Evolutionary conservation across 2,888 invertebrate species (phyloP).

Genomic region (Macropis europaea): DNA sequence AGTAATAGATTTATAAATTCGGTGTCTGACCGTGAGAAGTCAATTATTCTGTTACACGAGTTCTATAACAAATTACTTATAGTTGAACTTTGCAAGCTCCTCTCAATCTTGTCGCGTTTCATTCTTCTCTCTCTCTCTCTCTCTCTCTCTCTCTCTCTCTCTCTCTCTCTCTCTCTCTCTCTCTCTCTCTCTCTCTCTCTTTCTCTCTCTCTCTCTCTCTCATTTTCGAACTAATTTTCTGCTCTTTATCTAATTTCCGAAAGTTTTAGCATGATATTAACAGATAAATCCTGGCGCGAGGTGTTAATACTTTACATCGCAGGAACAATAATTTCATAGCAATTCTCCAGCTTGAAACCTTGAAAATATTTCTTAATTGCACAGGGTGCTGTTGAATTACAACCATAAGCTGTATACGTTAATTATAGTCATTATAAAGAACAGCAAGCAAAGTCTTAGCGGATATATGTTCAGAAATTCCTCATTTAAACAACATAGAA

Average conservation of each 20-base stretch:
- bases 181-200: not conserved
- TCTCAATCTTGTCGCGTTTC: not conserved
- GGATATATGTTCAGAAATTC: no score
- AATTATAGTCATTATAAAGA: no score
- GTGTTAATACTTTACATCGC: not conserved
- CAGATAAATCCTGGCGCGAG: not conserved
- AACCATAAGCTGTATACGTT: no score
- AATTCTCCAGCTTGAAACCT: not conserved
- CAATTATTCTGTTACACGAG: slow-evolving; percentile 22
- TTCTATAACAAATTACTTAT: slow-evolving; percentile 30
- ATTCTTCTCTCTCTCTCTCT: not conserved
- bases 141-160: not conserved
- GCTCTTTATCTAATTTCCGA: not conserved
- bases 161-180: not conserved
- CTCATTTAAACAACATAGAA: no score
- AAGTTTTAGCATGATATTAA: not conserved
- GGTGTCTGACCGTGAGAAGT: no score
- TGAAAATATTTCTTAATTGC: not conserved
- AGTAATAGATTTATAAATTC: no score
- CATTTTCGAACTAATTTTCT: not conserved
- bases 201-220: not conserved
- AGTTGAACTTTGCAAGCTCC: slow-evolving; percentile 22
- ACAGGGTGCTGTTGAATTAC: no score
- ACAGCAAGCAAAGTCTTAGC: no score
- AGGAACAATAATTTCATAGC: not conserved